Evolutionary conservation across 2,797 vertebrate genomes (phyloP), one percentile per base, ranked within the genome.

Genomic region (Adelosebastes latens): DNA sequence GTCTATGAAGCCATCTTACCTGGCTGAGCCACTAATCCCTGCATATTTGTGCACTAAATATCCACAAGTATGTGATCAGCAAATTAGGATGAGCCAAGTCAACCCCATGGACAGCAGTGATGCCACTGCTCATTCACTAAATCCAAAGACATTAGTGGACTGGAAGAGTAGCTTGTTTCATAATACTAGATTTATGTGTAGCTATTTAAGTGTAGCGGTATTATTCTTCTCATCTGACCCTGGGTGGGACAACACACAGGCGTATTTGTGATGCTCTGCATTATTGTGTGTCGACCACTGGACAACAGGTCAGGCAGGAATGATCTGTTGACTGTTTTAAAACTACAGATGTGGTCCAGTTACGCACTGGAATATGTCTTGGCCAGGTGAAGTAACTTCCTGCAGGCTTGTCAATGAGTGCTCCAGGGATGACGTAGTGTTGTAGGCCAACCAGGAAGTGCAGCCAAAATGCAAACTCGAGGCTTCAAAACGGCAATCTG

Each of bases 41-140:
- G 25, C 12, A 32, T 46, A 18, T 65, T 36, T 63, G 32, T 53
- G 31, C 20, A 64, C 5, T 34, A 61, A 75, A 71, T 66, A 46
- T 68, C 58, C 36, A 36, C 18, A 64, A 59, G 53, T 63, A 16
- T 66, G 32, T 59, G 18, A 60, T 75, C 39, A 34, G 18, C 16
- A 25, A 64, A 74, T 60, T 31, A 34, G 12, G n/a, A 64, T 63
- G 13, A 77, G 36, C 20, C n/a, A 9, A 65, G 42, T 78, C 36
- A 69, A 13, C 22, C 5, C 9, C n/a, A n/a, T 10, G 27, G n/a
- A 25, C 16, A 34, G 42, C 56, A 24, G 49, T 11, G 13, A 14
- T 49, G 22, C 27, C 16, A 34, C 14, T 61, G 25, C 25, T 22
- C n/a, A 58, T 11, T 12, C 22, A 14, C 13, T 24, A 46, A 42